Percentiles rank a stretch among this genome's conserved stretches.
phyloP scores from a whole-genome alignment of 2,797 vertebrate genomes.

The Acestrorhynchus altus region DNA sequence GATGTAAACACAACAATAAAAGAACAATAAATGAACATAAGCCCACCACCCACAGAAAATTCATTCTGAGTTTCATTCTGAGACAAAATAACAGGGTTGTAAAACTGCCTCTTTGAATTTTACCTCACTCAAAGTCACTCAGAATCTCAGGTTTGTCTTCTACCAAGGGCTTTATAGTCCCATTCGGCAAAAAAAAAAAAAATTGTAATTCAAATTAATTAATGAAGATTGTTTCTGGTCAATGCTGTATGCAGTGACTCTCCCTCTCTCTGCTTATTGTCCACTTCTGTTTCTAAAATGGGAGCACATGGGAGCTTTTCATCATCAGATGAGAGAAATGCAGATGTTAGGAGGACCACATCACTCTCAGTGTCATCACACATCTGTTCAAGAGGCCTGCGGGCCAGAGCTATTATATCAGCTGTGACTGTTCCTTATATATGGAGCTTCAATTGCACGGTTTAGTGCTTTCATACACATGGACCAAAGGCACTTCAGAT shows the following conservation, averaged over 20 bases:
- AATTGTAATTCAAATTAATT: too few relatives aligned
- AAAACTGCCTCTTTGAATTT: too few relatives aligned
- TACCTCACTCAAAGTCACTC: too few relatives aligned
- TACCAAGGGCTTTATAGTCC: too few relatives aligned
- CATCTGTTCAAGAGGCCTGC: slow-evolving; percentile 67
- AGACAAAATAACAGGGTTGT: too few relatives aligned
- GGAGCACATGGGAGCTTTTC: slow-evolving; percentile 47
- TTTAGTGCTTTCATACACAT: background rate
- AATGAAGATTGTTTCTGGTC: too few relatives aligned
- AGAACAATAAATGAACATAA: too few relatives aligned
- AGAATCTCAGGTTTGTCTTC: too few relatives aligned
- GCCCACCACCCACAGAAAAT: too few relatives aligned
- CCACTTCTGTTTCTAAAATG: slow-evolving; percentile 59
- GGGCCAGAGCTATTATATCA: slow-evolving; percentile 58
- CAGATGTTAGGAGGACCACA: slow-evolving; percentile 62
- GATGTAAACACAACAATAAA: too few relatives aligned
- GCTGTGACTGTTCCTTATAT: slow-evolving; percentile 67
- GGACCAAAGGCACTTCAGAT: background rate
- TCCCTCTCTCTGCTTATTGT: slow-evolving; percentile 47
- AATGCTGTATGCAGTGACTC: slow-evolving; percentile 31
- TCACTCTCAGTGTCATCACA: slow-evolving; percentile 66
- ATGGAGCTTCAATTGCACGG: slow-evolving; percentile 8
- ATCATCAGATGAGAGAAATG: slow-evolving; percentile 40
- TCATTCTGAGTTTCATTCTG: too few relatives aligned
- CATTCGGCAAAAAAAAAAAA: too few relatives aligned